phyloP scores from a whole-genome alignment of 2,797 vertebrate genomes.

The Acrossocheilus fasciatus region DNA sequence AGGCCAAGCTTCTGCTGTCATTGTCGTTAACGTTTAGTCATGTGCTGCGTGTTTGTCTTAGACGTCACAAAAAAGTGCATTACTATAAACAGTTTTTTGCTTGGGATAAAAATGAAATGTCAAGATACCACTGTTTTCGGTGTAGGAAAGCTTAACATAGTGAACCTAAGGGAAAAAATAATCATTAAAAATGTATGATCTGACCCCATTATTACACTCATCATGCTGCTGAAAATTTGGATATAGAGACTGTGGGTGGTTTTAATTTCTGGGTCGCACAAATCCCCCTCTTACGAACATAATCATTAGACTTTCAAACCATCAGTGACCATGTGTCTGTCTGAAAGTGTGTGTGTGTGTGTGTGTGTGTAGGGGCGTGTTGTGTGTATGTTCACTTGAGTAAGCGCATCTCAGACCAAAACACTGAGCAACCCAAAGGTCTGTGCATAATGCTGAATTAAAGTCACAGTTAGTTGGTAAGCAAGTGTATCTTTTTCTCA shows the following conservation, averaged over 20 bases:
- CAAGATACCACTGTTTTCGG: background rate
- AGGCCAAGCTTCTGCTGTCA: background rate
- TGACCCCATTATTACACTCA: constrained; percentile 39
- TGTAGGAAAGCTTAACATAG: background rate
- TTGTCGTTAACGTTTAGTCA: background rate
- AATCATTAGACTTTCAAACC: constrained; percentile 39
- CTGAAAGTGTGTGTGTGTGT: background rate
- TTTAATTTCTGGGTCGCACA: constrained; percentile 45
- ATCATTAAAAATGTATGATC: background rate
- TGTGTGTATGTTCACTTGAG: constrained; percentile 6
- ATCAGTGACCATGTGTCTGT: constrained; percentile 20
- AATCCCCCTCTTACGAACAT: constrained; percentile 28
- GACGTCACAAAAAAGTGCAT: background rate
- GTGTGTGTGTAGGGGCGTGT: background rate
- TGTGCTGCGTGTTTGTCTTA: background rate
- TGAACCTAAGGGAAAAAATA: background rate
- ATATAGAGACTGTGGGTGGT: constrained; percentile 38
- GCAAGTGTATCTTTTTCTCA: constrained; percentile 23
- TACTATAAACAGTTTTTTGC: background rate
- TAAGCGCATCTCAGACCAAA: background rate
- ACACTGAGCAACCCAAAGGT: constrained; percentile 13
- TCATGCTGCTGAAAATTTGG: constrained; percentile 39
- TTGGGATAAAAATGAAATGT: background rate
- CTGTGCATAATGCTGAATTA: constrained; percentile 6
- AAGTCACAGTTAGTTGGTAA: constrained; percentile 8